Base-by-base conservation (phyloP, 2,797 vertebrate genomes). In the Phoxinus dragarum region DNA sequence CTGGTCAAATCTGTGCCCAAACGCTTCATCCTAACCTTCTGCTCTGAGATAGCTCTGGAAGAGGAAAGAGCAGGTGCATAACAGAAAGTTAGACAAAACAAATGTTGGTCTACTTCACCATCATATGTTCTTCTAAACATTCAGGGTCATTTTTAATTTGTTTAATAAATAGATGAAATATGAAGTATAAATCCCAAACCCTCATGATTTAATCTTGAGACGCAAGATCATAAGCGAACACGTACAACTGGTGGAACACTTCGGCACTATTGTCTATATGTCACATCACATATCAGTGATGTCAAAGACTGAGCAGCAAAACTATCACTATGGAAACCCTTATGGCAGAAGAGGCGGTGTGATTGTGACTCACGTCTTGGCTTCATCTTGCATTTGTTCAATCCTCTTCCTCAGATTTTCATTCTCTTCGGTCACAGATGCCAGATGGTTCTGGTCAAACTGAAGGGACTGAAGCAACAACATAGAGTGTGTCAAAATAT, bases 11-110 rank as follows among this genome's bases (percentile, higher is more conserved):
- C 98, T 0, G 97, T 97, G 82, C 98, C 98, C 5, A 99, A 92
- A 4, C 96, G 93, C 92, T 97, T 99, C 97, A 99, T 94, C 84
- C 96, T 96, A 79, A 98, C 97, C 88, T 99, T 99, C 95, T 99
- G 98, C 85, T 99, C 98, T 0, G 96, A 96, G 91, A 99, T 98
- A 81, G 97, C 98, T 86, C 98, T 99, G 80, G 84, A 27, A 16
- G 56, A 72, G 34, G 23, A 59, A 49, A 42, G 27, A 72, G 23
- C 6, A 40, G 12, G 10, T 54, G 31, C 16, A 54, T 71, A 36
- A 79, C 17, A 73, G 47, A 14, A n/a, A 49, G 6, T 82, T 52
- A 34, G n/a, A 75, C 0, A 52, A 6, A 5, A 3, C n/a, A n/a
- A 16, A 10, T 17, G n/a, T 42, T 77, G 4, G 36, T 59, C 6